Evolutionary conservation across 64 coral and sea anemone species (phyloP).

Genomic region (Dendronephthya gigantea): DNA sequence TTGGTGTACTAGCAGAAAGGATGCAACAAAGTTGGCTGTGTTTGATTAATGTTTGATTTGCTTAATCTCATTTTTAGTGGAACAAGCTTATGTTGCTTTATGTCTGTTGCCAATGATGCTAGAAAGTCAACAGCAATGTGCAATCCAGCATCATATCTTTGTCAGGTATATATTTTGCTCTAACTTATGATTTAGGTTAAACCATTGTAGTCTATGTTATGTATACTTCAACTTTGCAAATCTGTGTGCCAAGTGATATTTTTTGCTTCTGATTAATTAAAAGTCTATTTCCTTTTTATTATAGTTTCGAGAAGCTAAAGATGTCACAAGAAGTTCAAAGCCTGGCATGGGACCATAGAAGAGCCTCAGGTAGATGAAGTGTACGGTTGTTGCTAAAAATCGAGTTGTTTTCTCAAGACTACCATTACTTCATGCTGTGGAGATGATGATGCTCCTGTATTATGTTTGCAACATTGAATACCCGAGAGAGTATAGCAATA

Average conservation of each 20-base stretch:
- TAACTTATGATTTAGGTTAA: not conserved
- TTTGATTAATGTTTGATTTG: not conserved
- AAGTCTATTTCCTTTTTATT: not conserved
- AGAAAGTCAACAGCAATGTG: not conserved
- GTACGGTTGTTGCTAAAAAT: not conserved
- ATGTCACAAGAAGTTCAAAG: not conserved
- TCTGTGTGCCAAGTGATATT: not conserved
- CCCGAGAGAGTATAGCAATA: not conserved
- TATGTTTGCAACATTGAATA: slow-evolving; percentile 1
- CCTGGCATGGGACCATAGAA: not conserved
- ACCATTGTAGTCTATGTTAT: not conserved
- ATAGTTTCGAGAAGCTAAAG: slow-evolving; percentile 4
- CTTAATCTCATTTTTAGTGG: not conserved
- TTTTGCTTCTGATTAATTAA: not conserved
- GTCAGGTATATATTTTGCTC: not conserved
- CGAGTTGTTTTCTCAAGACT: not conserved
- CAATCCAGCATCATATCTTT: not conserved
- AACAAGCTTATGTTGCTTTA: not conserved
- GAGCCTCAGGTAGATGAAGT: not conserved
- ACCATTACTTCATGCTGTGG: not conserved
- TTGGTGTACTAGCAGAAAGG: no score
- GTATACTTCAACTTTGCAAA: not conserved
- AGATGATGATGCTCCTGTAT: not conserved
- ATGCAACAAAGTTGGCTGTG: not conserved
- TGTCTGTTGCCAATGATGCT: not conserved